These are phyloP conservation scores for Oscheius sp. DNA, from an alignment of 2,888 invertebrate genomes.

Conservation along the genomic window DNA sequence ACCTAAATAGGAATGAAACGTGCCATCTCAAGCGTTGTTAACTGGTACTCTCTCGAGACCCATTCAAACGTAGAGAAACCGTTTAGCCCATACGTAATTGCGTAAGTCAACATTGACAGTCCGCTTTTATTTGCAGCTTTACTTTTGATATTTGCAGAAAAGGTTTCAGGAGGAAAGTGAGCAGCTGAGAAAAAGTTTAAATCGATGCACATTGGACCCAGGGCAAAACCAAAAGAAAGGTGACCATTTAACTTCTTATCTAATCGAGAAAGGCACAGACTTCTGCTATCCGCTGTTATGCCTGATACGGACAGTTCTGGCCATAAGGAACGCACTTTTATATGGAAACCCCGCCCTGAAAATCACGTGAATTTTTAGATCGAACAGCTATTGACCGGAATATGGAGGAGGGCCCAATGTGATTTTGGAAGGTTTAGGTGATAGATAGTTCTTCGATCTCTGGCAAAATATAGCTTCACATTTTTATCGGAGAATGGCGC, in stretches of 20 bases:
- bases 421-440: no score
- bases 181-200: neutral
- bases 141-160: neutral
- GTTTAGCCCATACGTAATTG: neutral
- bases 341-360: slow-evolving; percentile 9
- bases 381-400: slow-evolving; percentile 13
- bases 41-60: no score
- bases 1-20: no score
- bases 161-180: neutral
- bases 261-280: slow-evolving; percentile 20
- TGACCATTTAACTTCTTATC: slow-evolving; percentile 16
- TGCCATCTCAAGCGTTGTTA: no score
- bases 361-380: slow-evolving; percentile 18
- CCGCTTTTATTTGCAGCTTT: no score
- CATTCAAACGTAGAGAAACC: neutral
- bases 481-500: slow-evolving; percentile 2
- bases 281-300: slow-evolving; percentile 25
- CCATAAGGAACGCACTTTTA: neutral
- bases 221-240: neutral
- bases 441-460: neutral
- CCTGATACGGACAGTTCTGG: slow-evolving; percentile 3
- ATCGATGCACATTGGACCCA: slow-evolving; percentile 2
- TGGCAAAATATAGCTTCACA: neutral
- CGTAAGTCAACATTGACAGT: neutral
- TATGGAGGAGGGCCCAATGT: neutral